Conservation (phyloP, 2,888 invertebrate species). For the Cephus spinipes region DNA sequence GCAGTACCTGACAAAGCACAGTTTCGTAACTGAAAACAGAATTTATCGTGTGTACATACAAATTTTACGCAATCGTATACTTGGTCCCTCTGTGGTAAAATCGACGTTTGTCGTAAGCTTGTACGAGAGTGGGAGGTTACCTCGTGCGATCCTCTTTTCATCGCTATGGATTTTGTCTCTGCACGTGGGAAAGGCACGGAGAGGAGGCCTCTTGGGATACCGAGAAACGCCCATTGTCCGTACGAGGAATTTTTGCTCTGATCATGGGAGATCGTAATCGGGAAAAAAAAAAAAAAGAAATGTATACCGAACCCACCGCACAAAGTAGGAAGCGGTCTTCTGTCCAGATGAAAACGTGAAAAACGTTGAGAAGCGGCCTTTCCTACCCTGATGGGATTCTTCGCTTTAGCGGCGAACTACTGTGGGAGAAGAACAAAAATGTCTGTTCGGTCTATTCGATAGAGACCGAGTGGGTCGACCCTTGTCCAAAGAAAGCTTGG, state of each 20-base stretch:
- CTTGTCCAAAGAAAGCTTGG: background rate
- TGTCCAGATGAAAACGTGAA: background rate
- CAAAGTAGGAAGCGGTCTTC: background rate
- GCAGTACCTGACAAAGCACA: conserved; percentile 5
- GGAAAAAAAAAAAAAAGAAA: background rate
- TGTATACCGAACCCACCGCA: background rate
- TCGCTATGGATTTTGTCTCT: background rate
- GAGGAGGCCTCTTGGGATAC: background rate
- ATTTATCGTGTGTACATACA: conserved; percentile 37
- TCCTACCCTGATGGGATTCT: background rate
- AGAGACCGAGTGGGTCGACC: background rate
- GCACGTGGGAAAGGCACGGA: background rate
- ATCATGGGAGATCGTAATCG: background rate
- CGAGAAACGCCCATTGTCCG: background rate
- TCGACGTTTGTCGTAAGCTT: background rate
- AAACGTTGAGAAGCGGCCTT: background rate
- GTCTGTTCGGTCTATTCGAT: background rate
- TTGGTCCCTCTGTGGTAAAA: background rate
- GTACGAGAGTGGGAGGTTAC: background rate
- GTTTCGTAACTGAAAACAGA: conserved; percentile 44
- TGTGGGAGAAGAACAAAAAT: background rate
- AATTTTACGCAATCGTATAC: conserved; percentile 4
- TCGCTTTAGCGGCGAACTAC: background rate
- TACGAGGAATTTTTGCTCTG: background rate
- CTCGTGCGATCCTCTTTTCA: background rate